A percentile compares a stretch with the other conserved stretches of the same genome.
Conservation (phyloP, 2,797 vertebrate genomes). For the Tokudaia muenninki region DNA sequence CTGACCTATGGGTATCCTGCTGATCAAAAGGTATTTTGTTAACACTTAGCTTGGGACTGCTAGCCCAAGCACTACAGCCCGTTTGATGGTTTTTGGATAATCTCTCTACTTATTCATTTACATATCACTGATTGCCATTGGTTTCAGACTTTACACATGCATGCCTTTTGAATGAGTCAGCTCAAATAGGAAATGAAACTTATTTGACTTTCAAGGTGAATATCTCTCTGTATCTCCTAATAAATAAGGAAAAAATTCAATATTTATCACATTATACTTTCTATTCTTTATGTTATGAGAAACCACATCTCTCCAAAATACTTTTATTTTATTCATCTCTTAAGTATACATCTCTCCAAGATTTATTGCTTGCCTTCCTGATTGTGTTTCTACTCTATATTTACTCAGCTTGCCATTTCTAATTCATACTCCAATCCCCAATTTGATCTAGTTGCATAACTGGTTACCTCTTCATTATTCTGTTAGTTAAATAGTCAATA, state of each 20-base stretch:
- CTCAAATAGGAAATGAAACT: background rate
- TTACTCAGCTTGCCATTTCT: background rate
- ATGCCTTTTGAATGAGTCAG: background rate
- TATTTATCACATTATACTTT: background rate
- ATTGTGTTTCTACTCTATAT: background rate
- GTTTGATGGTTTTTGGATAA: background rate
- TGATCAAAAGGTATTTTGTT: background rate
- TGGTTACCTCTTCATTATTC: background rate
- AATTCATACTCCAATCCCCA: background rate
- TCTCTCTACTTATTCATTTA: background rate
- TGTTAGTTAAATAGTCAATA: background rate
- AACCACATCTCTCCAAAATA: background rate
- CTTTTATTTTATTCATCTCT: background rate
- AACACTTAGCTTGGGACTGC: background rate
- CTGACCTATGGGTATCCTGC: background rate
- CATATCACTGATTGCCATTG: background rate
- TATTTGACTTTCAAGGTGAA: background rate
- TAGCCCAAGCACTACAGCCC: fast-evolving
- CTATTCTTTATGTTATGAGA: background rate
- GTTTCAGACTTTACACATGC: background rate
- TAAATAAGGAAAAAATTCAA: constrained; percentile 3
- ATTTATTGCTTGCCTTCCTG: background rate
- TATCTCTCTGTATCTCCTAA: background rate
- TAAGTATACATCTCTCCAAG: background rate
- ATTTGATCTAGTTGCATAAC: background rate